Conservation (phyloP, 2,113 vertebrate species). For the Cercocebus atys region DNA sequence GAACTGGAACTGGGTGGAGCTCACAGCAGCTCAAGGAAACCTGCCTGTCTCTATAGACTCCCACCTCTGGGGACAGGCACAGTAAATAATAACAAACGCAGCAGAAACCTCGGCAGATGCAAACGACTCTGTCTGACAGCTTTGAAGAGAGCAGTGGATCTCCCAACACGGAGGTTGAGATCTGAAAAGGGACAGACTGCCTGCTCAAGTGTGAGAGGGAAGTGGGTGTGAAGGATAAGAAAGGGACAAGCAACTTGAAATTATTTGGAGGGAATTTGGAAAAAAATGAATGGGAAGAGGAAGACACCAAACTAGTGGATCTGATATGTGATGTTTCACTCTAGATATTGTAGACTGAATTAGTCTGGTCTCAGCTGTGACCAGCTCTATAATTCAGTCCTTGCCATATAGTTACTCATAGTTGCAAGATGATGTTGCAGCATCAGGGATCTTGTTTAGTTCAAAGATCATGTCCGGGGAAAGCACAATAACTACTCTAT, state of each 20-base stretch:
- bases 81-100: too few species aligned
- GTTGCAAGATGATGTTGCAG: not conserved
- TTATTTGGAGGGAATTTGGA: not conserved
- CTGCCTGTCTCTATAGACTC: too few species aligned
- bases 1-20: too few species aligned
- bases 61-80: too few species aligned
- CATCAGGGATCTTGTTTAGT: not conserved
- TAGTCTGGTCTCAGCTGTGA: not conserved
- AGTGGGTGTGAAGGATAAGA: not conserved
- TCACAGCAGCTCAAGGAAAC: too few species aligned
- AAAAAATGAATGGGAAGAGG: not conserved
- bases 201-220: too few species aligned
- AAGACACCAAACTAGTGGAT: not conserved
- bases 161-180: too few species aligned
- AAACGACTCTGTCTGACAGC: too few species aligned
- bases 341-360: not conserved
- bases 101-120: too few species aligned
- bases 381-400: not conserved
- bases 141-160: too few species aligned
- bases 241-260: not conserved
- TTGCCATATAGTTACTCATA: not conserved
- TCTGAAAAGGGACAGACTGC: too few species aligned
- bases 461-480: not conserved
- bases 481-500: not conserved
- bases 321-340: not conserved